Conservation (phyloP, 1,140 invertebrate genomes). For the Ceratosolen fusciceps region DNA sequence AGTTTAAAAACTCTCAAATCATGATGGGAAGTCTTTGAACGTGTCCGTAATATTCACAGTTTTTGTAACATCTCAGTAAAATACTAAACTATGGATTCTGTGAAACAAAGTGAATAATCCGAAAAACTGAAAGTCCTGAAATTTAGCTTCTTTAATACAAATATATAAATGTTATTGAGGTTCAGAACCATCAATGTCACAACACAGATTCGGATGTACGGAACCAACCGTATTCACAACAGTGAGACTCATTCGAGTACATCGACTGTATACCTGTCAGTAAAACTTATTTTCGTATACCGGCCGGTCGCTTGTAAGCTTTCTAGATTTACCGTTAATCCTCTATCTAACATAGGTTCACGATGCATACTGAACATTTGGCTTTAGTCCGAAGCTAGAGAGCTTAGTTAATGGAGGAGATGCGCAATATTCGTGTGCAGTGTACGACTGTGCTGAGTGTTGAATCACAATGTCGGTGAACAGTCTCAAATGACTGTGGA, state of each 20-base stretch:
- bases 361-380: constrained; percentile 64
- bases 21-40: background rate
- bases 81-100: no score
- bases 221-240: no score
- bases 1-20: no score
- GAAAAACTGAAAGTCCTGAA: no score
- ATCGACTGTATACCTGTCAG: background rate
- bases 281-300: background rate
- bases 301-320: background rate
- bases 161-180: background rate
- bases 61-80: no score
- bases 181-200: background rate
- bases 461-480: no score
- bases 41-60: background rate
- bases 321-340: background rate
- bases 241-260: no score
- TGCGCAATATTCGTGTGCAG: constrained; percentile 37
- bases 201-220: background rate
- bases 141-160: no score
- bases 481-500: constrained; percentile 19
- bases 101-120: no score
- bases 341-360: constrained; percentile 59
- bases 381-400: constrained; percentile 27
- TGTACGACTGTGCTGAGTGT: constrained; percentile 13
- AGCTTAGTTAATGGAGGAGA: constrained; percentile 35